Evolutionary conservation across 2,113 vertebrate genomes (phyloP).

Genomic region (Bufo gargarizans): DNA sequence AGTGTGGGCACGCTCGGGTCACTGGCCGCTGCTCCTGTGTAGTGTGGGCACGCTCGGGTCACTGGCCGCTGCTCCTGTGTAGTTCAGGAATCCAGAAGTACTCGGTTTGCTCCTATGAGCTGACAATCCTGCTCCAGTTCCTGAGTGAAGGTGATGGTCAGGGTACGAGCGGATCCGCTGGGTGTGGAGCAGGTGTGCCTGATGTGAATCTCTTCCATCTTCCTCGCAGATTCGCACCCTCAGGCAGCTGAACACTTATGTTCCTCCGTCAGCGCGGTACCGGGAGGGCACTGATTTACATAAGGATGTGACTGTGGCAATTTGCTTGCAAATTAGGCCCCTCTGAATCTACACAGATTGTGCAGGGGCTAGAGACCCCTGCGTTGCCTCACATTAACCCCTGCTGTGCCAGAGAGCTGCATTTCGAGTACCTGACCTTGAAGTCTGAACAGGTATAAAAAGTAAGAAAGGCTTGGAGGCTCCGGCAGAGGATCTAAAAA

Average conservation of each 20-base stretch:
- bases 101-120: neutral
- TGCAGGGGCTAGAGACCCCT: neutral
- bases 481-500: too few relatives aligned
- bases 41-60: too few relatives aligned
- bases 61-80: too few relatives aligned
- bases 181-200: conserved; percentile 41
- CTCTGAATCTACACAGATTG: conserved; percentile 15
- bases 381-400: neutral
- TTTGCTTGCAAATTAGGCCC: conserved; percentile 55
- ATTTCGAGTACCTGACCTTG: neutral
- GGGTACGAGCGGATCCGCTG: neutral
- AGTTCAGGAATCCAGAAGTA: neutral
- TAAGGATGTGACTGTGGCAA: conserved; percentile 54
- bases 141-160: conserved; percentile 30
- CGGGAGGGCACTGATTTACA: conserved; percentile 39
- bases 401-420: neutral
- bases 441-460: neutral
- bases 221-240: conserved; percentile 23
- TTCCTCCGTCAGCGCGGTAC: conserved; percentile 28
- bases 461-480: too few relatives aligned
- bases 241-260: conserved; percentile 53
- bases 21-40: too few relatives aligned
- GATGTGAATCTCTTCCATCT: neutral
- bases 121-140: neutral
- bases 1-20: too few relatives aligned